A percentile compares a stretch with the other conserved stretches of the same genome.
Evolutionary conservation across 2,797 vertebrate genomes (phyloP).

Genomic region (Clarias laeviceps): DNA sequence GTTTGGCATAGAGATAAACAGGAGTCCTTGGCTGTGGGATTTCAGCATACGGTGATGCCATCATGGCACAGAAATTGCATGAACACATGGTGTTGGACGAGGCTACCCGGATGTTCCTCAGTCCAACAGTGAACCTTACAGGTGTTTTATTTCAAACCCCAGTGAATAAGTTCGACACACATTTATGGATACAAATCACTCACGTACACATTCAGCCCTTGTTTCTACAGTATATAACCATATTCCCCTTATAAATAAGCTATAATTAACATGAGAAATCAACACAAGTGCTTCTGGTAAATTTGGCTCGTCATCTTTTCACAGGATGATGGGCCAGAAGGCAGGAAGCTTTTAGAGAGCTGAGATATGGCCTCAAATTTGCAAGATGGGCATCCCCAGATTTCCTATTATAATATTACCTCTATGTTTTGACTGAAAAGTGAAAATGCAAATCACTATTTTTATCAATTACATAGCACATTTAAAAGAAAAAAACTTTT

Average conservation of each 20-base stretch:
- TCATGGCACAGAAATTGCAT: constrained; percentile 45
- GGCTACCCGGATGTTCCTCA: constrained; percentile 26
- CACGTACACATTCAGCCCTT: neutral
- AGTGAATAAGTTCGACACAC: neutral
- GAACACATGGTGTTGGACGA: constrained; percentile 23
- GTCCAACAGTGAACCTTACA: constrained; percentile 35
- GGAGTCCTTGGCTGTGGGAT: constrained; percentile 34
- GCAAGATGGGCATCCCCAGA: constrained; percentile 3
- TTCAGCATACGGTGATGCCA: constrained; percentile 38
- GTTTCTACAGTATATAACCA: neutral
- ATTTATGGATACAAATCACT: neutral
- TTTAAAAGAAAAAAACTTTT: neutral
- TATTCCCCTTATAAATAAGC: constrained; percentile 8
- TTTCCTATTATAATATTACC: neutral
- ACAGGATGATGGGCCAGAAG: constrained; percentile 16
- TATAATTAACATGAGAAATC: constrained; percentile 9
- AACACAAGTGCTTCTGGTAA: neutral
- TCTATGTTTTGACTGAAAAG: neutral
- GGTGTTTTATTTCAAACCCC: constrained; percentile 28
- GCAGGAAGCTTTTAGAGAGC: constrained; percentile 18
- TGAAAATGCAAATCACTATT: neutral
- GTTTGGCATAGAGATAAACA: constrained; percentile 3
- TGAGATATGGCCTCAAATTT: constrained; percentile 3
- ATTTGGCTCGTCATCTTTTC: constrained; percentile 20
- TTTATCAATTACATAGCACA: neutral